Evolutionary conservation across 2,888 invertebrate species (phyloP), one percentile per base, ranked within the genome.

Genomic region (Spodoptera picta): DNA sequence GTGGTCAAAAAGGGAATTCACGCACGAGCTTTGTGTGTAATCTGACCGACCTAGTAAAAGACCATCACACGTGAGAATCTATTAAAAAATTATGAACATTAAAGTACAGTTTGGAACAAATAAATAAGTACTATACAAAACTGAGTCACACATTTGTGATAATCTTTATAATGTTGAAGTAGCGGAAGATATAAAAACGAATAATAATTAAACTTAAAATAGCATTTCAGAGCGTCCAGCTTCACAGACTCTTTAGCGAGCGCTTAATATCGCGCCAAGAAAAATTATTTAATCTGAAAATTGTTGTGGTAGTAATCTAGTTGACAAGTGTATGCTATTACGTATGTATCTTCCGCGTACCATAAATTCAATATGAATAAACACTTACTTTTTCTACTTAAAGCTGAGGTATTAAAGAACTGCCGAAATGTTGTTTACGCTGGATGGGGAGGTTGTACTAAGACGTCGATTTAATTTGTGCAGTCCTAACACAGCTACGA

Each of bases 401-500:
- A 27, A 68, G 71, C 70, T 69, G 69, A 6, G 58, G 23, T 61
- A 56, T 23, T 58, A 72, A 57, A 59, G 52, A 63, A 65, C 67
- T 69, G 70, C 65, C 71, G 70, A 83, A 76, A 74, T 69, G 80
- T 60, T 65, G 66, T 48, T 52, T 69, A 77, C 64, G 78, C 79
- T 79, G 65, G 74, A 73, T 72, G 72, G 64, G 73, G 81, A 65
- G 60, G 75, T 68, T 42, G 77, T 72, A 77, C 81, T 83, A 84
- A 73, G 74, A 72, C 81, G 72, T 68, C 66, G 73, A 69, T 56
- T 66, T 71, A 84, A 46, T 82, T 87, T 90, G 92, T 95, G 95
- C 84, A 96, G 95, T 87, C 92, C 89, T 88, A 95, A 92, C 88
- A 95, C 95, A 87, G 95, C 96, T 96, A 95, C 82, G 75, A 72